Evolutionary conservation across 2,888 invertebrate species (phyloP).

Genomic region (Cantharis flavilabris): DNA sequence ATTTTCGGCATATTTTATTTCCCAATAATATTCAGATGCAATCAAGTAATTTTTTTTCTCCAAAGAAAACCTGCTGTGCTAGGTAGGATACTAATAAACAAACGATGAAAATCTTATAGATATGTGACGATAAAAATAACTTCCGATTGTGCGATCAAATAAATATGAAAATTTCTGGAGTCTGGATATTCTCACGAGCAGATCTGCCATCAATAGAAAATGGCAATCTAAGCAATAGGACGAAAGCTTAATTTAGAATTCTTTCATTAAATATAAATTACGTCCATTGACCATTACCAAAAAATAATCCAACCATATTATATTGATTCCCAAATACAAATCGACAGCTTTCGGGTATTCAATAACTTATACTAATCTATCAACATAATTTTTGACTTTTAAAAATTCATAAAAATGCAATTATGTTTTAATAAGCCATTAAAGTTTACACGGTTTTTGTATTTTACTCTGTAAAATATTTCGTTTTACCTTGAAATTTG

Average conservation of each 20-base stretch:
- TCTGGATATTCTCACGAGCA: not conserved
- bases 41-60: not conserved
- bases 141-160: not conserved
- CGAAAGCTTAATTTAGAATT: not conserved
- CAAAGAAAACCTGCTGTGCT: not conserved
- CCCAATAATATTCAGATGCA: not conserved
- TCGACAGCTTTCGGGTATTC: not conserved
- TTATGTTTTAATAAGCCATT: not conserved
- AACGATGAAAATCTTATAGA: not conserved
- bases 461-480: not conserved
- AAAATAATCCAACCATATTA: not conserved
- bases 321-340: not conserved
- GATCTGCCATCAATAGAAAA: not conserved
- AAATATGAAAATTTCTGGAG: not conserved
- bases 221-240: not conserved
- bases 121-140: not conserved
- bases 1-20: not conserved
- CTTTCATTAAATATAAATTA: not conserved
- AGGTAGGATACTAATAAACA: not conserved
- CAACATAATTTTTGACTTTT: not conserved
- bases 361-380: not conserved
- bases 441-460: not conserved
- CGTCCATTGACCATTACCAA: not conserved
- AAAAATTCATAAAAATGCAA: not conserved
- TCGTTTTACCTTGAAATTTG: conserved; percentile 1